Percentiles rank a stretch among this genome's conserved stretches.
Evolutionary conservation across 2,113 vertebrate genomes (phyloP).

Genomic region (Madoqua kirkii): DNA sequence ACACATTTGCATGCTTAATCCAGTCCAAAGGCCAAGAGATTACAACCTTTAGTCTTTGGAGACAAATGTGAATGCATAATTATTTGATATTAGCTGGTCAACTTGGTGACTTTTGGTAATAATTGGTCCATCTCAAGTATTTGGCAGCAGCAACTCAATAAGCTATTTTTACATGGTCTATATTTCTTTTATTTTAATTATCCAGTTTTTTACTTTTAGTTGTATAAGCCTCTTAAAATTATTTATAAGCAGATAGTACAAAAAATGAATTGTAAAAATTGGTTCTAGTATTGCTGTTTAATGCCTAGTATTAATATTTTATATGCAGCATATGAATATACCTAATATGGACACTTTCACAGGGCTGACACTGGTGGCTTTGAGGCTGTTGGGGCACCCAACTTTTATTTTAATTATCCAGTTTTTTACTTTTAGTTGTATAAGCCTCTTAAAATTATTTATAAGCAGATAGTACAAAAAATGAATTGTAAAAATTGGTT

Average conservation of each 20-base stretch:
- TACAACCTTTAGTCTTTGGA: not conserved
- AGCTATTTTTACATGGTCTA: not conserved
- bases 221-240: not conserved
- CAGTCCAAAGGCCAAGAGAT: not conserved
- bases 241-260: not conserved
- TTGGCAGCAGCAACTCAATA: not conserved
- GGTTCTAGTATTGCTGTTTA: not conserved
- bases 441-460: slow-evolving; percentile 11
- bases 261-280: not conserved
- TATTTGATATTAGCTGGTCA: slow-evolving; percentile 15
- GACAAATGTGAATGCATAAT: not conserved
- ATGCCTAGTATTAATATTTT: slow-evolving; percentile 24
- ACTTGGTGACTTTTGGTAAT: not conserved
- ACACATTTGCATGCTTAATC: not conserved
- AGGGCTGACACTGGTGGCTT: not conserved
- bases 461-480: not conserved
- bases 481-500: not conserved
- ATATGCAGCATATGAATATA: not conserved
- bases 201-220: not conserved
- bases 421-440: not conserved
- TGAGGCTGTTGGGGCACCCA: not conserved
- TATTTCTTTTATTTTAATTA: slow-evolving; percentile 2
- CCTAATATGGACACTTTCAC: not conserved
- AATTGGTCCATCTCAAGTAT: not conserved
- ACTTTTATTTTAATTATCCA: not conserved